phyloP scores from a whole-genome alignment of 2,113 vertebrate species.

The Indri indri region DNA sequence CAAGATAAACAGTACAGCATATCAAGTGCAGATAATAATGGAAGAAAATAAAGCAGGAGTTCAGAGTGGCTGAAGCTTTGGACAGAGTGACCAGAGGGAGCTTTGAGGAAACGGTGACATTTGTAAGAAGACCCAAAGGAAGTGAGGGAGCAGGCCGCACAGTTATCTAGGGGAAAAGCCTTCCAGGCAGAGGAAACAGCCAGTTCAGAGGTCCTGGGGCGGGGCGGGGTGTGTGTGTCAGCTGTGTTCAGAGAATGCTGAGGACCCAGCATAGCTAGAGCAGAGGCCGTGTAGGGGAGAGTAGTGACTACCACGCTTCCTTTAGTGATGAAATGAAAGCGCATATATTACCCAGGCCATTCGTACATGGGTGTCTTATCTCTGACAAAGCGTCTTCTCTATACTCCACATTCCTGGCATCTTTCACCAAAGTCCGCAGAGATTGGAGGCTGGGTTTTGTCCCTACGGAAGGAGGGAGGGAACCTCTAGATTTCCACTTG shows the following conservation, averaged over 20 bases:
- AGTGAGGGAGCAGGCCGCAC: neutral
- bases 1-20: neutral
- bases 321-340: neutral
- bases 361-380: accelerated
- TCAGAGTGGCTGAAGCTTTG: neutral
- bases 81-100: neutral
- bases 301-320: neutral
- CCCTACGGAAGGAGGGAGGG: neutral
- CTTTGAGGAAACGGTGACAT: neutral
- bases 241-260: neutral
- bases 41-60: neutral
- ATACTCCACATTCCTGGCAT: neutral
- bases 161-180: neutral
- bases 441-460: neutral
- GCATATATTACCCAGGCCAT: accelerated
- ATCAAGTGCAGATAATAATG: neutral
- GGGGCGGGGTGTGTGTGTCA: no score
- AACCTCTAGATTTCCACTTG: neutral
- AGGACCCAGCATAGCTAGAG: neutral
- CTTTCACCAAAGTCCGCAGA: neutral
- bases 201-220: neutral
- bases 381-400: neutral
- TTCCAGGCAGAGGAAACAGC: neutral
- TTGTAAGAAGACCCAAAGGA: neutral
- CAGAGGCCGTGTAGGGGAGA: neutral